These are phyloP conservation scores for Bemisia tabaci DNA, from an alignment of 1,140 invertebrate species.

Conservation along the genomic window DNA sequence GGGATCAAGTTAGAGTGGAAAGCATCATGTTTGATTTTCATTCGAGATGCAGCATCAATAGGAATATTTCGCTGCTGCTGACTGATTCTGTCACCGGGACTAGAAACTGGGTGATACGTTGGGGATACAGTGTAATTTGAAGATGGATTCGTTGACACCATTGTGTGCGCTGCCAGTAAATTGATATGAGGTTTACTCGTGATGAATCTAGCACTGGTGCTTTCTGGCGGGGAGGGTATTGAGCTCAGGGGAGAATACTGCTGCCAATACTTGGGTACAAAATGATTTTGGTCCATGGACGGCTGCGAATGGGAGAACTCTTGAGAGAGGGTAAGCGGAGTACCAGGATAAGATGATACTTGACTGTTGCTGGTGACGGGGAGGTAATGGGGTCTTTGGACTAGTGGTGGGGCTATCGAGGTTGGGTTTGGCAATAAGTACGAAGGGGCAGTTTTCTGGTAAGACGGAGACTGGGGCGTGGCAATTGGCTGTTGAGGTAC, in stretches of 20 bases:
- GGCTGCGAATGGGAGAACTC: background rate
- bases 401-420: background rate
- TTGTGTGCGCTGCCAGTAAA: slow-evolving; percentile 48
- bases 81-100: background rate
- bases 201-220: slow-evolving; percentile 47
- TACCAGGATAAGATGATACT: background rate
- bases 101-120: slow-evolving; percentile 12
- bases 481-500: background rate
- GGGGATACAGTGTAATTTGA: slow-evolving; percentile 36
- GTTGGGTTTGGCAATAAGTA: background rate
- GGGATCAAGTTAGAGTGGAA: slow-evolving; percentile 22
- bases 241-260: slow-evolving; percentile 21
- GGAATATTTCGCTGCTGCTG: slow-evolving; percentile 8
- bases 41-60: slow-evolving; percentile 34
- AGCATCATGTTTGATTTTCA: slow-evolving; percentile 33
- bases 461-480: background rate
- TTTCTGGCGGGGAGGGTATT: slow-evolving; percentile 34
- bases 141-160: slow-evolving; percentile 34
- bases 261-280: slow-evolving; percentile 22
- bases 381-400: background rate
- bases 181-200: slow-evolving; percentile 50
- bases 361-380: background rate
- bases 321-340: background rate
- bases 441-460: background rate
- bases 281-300: background rate